Conservation (phyloP, 2,888 invertebrate genomes). For the Lymantria dispar region DNA sequence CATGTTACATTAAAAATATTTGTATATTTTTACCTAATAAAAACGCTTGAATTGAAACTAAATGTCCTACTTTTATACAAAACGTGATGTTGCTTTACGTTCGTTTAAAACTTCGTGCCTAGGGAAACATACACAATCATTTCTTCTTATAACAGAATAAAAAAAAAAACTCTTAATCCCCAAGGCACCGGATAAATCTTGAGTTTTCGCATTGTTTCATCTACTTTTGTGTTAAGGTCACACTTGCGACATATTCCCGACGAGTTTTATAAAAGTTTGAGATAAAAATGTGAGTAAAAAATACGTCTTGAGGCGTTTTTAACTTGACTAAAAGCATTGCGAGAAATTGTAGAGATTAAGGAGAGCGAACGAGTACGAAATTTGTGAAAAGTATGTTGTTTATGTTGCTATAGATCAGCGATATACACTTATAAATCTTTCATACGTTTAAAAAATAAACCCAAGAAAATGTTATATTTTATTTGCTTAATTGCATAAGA, state of each 20-base stretch:
- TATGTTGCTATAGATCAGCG: background rate
- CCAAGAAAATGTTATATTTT: too few species aligned
- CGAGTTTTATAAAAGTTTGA: slow-evolving; percentile 21
- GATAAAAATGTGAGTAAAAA: slow-evolving; percentile 17
- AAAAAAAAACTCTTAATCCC: slow-evolving; percentile 15
- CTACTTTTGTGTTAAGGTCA: slow-evolving; percentile 21
- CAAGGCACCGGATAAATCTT: slow-evolving; percentile 18
- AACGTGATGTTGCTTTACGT: background rate
- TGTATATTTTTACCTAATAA: too few species aligned
- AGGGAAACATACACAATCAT: slow-evolving; percentile 13
- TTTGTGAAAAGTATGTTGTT: background rate
- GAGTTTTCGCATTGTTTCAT: slow-evolving; percentile 25
- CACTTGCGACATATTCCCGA: slow-evolving; percentile 30
- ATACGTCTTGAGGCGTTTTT: slow-evolving; percentile 16
- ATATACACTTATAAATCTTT: background rate
- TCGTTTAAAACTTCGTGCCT: slow-evolving; percentile 11
- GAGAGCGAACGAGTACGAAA: slow-evolving; percentile 7
- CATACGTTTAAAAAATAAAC: too few species aligned
- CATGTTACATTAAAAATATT: too few species aligned
- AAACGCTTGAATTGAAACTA: too few species aligned
- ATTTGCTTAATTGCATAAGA: too few species aligned
- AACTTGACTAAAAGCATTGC: slow-evolving; percentile 32
- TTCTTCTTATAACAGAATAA: slow-evolving; percentile 10
- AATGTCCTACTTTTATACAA: background rate
- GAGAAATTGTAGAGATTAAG: slow-evolving; percentile 18